These are phyloP conservation scores for Acholoe squamosa DNA, from an alignment of 2,888 invertebrate species.

Conservation along the genomic window DNA sequence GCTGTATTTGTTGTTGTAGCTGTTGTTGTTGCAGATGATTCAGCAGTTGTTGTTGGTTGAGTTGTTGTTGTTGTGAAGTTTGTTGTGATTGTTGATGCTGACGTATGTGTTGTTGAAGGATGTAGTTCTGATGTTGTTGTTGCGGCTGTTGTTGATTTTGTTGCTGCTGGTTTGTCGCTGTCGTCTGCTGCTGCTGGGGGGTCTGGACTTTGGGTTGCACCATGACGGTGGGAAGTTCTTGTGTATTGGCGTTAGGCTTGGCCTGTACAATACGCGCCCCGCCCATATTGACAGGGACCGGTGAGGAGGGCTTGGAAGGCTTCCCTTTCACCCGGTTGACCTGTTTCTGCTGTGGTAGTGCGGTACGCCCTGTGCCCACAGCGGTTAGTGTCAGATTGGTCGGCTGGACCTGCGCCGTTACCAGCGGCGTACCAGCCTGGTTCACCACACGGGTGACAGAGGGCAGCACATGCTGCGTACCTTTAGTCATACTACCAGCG, in stretches of 20 bases:
- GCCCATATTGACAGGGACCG: conserved; percentile 45
- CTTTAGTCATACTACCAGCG: neutral
- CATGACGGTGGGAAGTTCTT: conserved; percentile 44
- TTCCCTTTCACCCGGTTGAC: conserved; percentile 68
- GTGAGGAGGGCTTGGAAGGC: conserved; percentile 71
- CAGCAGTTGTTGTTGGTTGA: neutral
- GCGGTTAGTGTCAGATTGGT: conserved; percentile 40
- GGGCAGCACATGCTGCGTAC: conserved; percentile 34
- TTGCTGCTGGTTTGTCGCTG: neutral
- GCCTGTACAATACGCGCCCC: conserved; percentile 19
- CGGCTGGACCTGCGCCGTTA: conserved; percentile 60
- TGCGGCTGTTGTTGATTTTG: conserved; percentile 31
- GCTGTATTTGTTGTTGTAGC: conserved; percentile 25
- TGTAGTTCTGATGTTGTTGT: conserved; percentile 20
- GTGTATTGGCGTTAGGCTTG: neutral
- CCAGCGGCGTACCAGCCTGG: conserved; percentile 2
- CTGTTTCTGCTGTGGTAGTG: conserved; percentile 63
- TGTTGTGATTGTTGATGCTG: conserved; percentile 15
- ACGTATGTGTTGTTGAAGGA: neutral
- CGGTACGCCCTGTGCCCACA: neutral
- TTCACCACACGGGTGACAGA: conserved; percentile 9
- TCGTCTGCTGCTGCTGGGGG: neutral
- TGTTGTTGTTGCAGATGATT: conserved; percentile 15
- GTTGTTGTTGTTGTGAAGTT: neutral
- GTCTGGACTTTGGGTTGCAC: conserved; percentile 61